phyloP scores from a whole-genome alignment of 2,888 invertebrate genomes.

The Hedya salicella region DNA sequence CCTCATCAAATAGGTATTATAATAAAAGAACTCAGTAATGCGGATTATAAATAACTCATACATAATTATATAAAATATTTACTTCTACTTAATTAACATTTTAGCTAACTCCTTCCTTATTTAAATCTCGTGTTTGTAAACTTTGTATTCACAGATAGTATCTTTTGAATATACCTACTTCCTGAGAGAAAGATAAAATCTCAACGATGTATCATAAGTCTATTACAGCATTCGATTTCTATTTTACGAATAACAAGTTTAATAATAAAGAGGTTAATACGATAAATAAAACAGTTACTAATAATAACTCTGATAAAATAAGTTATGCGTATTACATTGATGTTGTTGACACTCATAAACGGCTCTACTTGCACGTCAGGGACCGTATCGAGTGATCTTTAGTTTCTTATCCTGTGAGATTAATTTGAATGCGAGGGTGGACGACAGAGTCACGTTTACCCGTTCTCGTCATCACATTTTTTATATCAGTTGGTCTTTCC shows the following conservation, averaged over 20 bases:
- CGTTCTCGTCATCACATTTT: conserved; percentile 21
- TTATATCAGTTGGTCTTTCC: conserved; percentile 15
- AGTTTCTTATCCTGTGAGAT: conserved; percentile 26
- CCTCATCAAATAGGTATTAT: conserved; percentile 40
- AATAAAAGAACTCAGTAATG: conserved; percentile 28
- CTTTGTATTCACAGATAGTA: conserved; percentile 9
- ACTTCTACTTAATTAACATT: conserved; percentile 3
- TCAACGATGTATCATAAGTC: not conserved
- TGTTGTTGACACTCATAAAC: conserved; percentile 15
- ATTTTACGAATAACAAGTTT: not conserved
- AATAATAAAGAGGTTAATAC: not conserved
- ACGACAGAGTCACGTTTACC: conserved; percentile 29
- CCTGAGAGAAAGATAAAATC: conserved; percentile 14
- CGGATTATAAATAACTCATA: conserved; percentile 33
- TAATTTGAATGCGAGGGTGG: conserved; percentile 25
- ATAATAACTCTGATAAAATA: conserved; percentile 17
- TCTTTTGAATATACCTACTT: conserved; percentile 15
- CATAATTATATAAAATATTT: conserved; percentile 7
- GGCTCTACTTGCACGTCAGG: not conserved
- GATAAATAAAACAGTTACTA: conserved; percentile 18
- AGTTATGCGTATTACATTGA: not conserved
- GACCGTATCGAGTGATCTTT: conserved; percentile 2
- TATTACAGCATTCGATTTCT: no score
- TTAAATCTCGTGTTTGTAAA: conserved; percentile 4
- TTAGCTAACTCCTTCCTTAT: conserved; percentile 16